Conservation (phyloP, 2,888 invertebrate species). For the Drosophila kuntzei region DNA sequence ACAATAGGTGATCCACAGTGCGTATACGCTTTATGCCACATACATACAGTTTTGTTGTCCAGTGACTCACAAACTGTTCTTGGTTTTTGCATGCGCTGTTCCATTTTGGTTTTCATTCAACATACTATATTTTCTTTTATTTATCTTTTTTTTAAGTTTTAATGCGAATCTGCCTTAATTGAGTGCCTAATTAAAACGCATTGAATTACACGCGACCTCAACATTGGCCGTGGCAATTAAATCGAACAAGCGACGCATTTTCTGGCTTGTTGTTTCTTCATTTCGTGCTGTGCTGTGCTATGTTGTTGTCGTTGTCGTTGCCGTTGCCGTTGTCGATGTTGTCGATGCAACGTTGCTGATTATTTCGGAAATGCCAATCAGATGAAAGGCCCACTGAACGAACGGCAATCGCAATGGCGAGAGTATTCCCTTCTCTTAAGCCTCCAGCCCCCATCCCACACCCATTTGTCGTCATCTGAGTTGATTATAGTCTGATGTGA, state of each 20-base stretch:
- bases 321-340: constrained; percentile 39
- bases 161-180: constrained; percentile 70
- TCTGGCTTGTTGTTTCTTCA: constrained; percentile 48
- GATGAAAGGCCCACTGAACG: constrained; percentile 68
- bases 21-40: constrained; percentile 41
- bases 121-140: constrained; percentile 22
- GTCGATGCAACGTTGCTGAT: constrained; percentile 71
- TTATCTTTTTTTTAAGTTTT: constrained; percentile 29
- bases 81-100: constrained; percentile 44
- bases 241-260: constrained; percentile 74
- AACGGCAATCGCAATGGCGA: constrained; percentile 34
- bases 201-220: constrained; percentile 71
- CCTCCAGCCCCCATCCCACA: constrained; percentile 2
- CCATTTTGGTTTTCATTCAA: constrained; percentile 27
- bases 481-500: constrained; percentile 55
- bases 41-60: constrained; percentile 22
- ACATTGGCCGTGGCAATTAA: constrained; percentile 73
- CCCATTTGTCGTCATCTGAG: constrained; percentile 38
- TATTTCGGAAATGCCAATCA: constrained; percentile 81
- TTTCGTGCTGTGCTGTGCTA: constrained; percentile 42
- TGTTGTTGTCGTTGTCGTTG: constrained; percentile 6
- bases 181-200: constrained; percentile 77
- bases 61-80: constrained; percentile 39
- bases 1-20: constrained; percentile 20
- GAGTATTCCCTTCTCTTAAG: constrained; percentile 1